Percentiles rank a stretch among this genome's conserved stretches.
Conservation (phyloP, 2,113 vertebrate species). For the Rhabdomys dilectus region DNA sequence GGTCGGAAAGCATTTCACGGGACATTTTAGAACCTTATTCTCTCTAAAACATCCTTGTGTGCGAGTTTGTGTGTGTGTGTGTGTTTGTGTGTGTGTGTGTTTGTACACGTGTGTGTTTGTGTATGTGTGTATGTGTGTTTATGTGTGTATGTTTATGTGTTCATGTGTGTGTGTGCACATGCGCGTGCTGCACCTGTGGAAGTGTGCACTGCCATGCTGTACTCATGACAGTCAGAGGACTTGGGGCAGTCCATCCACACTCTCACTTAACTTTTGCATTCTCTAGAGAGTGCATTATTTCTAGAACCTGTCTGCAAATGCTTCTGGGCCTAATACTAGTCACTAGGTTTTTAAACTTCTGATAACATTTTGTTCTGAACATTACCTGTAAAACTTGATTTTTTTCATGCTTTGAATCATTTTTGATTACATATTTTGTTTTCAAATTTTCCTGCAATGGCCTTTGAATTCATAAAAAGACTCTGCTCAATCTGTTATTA, state of each 20-base stretch:
- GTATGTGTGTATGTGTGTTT: neutral
- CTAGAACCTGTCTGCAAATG: neutral
- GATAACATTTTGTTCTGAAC: constrained; percentile 8
- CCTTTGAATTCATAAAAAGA: neutral
- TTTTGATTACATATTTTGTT: constrained; percentile 7
- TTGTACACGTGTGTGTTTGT: fast-evolving
- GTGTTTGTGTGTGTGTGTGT: neutral
- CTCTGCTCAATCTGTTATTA: neutral
- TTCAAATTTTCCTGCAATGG: neutral
- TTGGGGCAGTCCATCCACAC: neutral
- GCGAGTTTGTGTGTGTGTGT: neutral
- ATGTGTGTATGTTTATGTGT: neutral
- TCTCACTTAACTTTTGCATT: neutral
- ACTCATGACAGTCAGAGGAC: neutral
- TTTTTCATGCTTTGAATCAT: neutral
- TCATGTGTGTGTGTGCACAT: too few species aligned
- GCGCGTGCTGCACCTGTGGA: neutral
- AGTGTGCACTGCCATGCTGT: neutral
- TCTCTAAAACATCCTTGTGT: neutral
- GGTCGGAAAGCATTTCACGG: neutral
- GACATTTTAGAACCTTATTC: neutral
- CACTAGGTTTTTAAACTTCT: constrained; percentile 55
- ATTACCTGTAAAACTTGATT: neutral
- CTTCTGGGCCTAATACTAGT: neutral
- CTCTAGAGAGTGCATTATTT: neutral